phyloP scores from a whole-genome alignment of 2,888 invertebrate species.

The Dendrolimus houi region DNA sequence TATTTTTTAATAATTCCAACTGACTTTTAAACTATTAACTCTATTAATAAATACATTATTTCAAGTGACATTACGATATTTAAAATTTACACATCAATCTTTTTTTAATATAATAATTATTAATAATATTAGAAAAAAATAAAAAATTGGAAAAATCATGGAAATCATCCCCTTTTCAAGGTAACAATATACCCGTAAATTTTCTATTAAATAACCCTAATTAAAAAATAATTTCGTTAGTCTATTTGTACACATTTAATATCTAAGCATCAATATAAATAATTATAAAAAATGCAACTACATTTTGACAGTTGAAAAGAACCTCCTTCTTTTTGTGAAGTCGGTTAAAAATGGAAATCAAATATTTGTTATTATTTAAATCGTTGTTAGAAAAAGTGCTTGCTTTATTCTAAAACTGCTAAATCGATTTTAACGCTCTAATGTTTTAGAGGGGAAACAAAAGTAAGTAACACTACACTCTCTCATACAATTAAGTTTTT shows the following conservation, averaged over 20 bases:
- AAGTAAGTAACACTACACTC: too few relatives aligned
- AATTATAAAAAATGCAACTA: not conserved
- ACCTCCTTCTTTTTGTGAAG: too few relatives aligned
- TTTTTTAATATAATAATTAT: not conserved
- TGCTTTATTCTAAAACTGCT: too few relatives aligned
- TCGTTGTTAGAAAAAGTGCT: slow-evolving; percentile 14
- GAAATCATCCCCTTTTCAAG: not conserved
- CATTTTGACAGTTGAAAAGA: too few relatives aligned
- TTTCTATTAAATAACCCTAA: not conserved
- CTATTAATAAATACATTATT: slow-evolving; percentile 28
- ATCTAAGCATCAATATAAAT: not conserved
- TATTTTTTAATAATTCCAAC: slow-evolving; percentile 20
- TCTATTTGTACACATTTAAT: not conserved
- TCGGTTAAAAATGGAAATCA: not conserved
- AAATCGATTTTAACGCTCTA: too few relatives aligned
- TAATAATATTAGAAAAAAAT: not conserved
- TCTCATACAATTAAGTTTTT: too few relatives aligned
- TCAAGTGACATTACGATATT: slow-evolving; percentile 53
- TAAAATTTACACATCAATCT: slow-evolving; percentile 20
- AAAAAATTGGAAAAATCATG: not conserved
- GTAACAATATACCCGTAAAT: not conserved
- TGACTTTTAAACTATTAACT: slow-evolving; percentile 40
- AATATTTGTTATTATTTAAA: slow-evolving; percentile 14
- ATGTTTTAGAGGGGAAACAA: too few relatives aligned
- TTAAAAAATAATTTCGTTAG: not conserved